phyloP scores from a whole-genome alignment of 2,888 invertebrate genomes.

The Steinernema scapterisci region DNA sequence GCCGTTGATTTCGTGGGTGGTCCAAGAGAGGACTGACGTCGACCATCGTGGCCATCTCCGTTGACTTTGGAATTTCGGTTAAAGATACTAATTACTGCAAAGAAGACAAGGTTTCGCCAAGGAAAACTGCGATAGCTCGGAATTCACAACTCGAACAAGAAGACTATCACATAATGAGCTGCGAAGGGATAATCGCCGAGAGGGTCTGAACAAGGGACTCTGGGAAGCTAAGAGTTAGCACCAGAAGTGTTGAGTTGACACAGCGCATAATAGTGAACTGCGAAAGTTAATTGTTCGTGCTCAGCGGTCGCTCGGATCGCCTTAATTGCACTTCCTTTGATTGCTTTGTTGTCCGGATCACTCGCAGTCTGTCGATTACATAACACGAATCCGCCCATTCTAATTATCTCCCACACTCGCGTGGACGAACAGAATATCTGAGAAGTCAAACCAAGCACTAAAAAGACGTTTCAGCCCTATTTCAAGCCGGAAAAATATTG shows the following conservation, averaged over 20 bases:
- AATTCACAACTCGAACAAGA: too few relatives aligned
- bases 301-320: not conserved
- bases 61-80: too few relatives aligned
- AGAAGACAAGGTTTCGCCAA: too few relatives aligned
- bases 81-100: too few relatives aligned
- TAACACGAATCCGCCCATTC: not conserved
- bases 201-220: not conserved
- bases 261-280: not conserved
- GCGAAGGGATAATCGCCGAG: not conserved
- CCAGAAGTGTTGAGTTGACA: not conserved
- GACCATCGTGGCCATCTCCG: not conserved
- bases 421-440: not conserved
- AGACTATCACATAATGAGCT: too few relatives aligned
- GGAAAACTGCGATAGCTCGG: too few relatives aligned
- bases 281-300: not conserved
- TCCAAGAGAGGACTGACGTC: not conserved
- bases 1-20: not conserved
- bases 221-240: conserved; percentile 11
- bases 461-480: not conserved
- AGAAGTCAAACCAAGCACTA: not conserved
- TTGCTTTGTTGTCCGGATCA: not conserved
- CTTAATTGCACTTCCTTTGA: not conserved
- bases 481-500: not conserved
- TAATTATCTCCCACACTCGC: too few relatives aligned
- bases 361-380: conserved; percentile 13